Evolutionary conservation across 2,797 vertebrate genomes (phyloP).

Genomic region (Cetoscarus ocellatus): DNA sequence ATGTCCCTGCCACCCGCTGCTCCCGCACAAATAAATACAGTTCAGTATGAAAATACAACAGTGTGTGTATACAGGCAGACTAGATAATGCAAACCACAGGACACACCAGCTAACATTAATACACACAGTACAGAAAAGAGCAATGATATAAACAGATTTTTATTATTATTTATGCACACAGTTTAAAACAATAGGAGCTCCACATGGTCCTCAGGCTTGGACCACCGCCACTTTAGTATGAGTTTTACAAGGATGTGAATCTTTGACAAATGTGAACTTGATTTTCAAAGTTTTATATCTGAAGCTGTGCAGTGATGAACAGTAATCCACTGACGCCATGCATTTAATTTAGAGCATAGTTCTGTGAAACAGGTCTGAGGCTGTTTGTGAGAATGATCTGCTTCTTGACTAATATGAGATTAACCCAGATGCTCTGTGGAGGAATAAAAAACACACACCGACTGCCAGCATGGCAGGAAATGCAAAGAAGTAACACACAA

Average conservation of each 20-base stretch:
- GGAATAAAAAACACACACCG: constrained; percentile 68
- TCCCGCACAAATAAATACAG: constrained; percentile 49
- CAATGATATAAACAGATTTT: constrained; percentile 9
- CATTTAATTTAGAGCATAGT: constrained; percentile 64
- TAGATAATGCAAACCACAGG: constrained; percentile 51
- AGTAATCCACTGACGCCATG: constrained; percentile 26
- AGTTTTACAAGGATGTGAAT: not conserved
- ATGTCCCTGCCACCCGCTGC: constrained; percentile 64
- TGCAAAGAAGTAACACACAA: constrained; percentile 39
- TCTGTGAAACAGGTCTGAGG: constrained; percentile 66
- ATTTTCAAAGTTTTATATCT: constrained; percentile 1
- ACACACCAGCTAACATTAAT: constrained; percentile 49
- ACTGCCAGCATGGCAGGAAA: constrained; percentile 41
- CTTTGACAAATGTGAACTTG: constrained; percentile 5
- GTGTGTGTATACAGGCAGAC: constrained; percentile 17
- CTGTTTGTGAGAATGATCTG: constrained; percentile 74
- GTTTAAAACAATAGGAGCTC: too few species aligned
- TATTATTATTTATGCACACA: not conserved
- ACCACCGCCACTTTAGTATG: too few species aligned
- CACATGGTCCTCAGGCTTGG: too few species aligned
- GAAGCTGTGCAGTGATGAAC: constrained; percentile 22
- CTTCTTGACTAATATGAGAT: constrained; percentile 83
- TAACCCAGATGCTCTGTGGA: constrained; percentile 79
- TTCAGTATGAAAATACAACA: constrained; percentile 39
- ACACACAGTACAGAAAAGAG: constrained; percentile 13